Evolutionary conservation across 1,140 invertebrate species (phyloP).

Genomic region (Ridgeia piscesae): DNA sequence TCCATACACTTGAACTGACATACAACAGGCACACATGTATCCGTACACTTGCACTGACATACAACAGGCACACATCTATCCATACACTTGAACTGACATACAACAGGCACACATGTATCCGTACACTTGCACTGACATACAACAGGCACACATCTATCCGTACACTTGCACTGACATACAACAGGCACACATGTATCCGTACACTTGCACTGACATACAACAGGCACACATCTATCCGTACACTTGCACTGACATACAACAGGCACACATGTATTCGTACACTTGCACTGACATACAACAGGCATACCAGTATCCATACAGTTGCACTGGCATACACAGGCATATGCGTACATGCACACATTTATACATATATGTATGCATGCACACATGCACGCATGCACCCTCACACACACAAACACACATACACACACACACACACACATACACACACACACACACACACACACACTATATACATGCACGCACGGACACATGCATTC

Average conservation of each 20-base stretch:
- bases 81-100: no score
- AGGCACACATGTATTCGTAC: neutral
- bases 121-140: no score
- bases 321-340: neutral
- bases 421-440: neutral
- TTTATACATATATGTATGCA: neutral
- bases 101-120: no score
- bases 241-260: neutral
- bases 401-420: neutral
- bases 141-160: no score
- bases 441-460: neutral
- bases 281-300: neutral
- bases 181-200: neutral
- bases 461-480: neutral
- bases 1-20: no score
- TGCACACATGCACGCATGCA: neutral
- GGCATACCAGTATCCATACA: neutral
- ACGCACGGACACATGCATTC: neutral
- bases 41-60: no score
- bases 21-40: no score
- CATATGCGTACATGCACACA: neutral
- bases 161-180: no score
- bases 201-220: no score
- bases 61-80: no score
- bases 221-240: neutral